These are phyloP conservation scores for Drosophila littoralis DNA, from an alignment of 1,140 invertebrate species.

Conservation along the genomic window DNA sequence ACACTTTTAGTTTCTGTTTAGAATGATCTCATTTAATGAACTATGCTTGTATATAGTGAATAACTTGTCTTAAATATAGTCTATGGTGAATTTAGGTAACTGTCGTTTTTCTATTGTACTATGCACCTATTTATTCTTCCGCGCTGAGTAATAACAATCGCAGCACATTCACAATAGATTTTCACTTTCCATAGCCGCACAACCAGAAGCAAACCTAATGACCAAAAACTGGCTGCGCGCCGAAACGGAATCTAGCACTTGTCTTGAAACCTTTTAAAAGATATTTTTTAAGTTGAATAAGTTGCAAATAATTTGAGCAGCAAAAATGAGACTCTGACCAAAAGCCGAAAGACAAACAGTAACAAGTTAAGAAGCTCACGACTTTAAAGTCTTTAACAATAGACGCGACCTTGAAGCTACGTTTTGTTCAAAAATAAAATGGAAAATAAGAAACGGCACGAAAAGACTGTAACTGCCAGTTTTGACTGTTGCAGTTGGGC, in stretches of 20 bases:
- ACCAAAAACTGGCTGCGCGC: constrained; percentile 38
- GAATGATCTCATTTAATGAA: constrained; percentile 18
- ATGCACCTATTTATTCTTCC: constrained; percentile 9
- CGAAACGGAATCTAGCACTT: constrained; percentile 56
- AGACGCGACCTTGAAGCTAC: constrained; percentile 70
- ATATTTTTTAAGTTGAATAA: constrained; percentile 9
- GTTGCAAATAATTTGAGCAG: constrained; percentile 41
- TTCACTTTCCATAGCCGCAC: constrained; percentile 52
- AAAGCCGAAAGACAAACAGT: constrained; percentile 52
- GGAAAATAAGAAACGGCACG: constrained; percentile 32
- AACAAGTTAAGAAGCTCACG: constrained; percentile 68
- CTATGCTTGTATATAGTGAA: not conserved
- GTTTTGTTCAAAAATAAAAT: constrained; percentile 36
- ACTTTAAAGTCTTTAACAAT: constrained; percentile 59
- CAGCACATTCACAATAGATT: constrained; percentile 15
- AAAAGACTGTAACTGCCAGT: constrained; percentile 12
- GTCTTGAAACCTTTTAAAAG: constrained; percentile 44
- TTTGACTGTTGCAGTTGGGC: constrained; percentile 13
- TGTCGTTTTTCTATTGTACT: not conserved
- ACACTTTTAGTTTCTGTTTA: constrained; percentile 7
- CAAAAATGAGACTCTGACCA: constrained; percentile 49
- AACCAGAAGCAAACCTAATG: constrained; percentile 48
- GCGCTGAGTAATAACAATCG: constrained; percentile 13
- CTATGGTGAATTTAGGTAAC: not conserved
- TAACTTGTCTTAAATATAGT: not conserved